Conservation (phyloP, 2,113 vertebrate genomes). For the Campylomormyrus numenius region DNA sequence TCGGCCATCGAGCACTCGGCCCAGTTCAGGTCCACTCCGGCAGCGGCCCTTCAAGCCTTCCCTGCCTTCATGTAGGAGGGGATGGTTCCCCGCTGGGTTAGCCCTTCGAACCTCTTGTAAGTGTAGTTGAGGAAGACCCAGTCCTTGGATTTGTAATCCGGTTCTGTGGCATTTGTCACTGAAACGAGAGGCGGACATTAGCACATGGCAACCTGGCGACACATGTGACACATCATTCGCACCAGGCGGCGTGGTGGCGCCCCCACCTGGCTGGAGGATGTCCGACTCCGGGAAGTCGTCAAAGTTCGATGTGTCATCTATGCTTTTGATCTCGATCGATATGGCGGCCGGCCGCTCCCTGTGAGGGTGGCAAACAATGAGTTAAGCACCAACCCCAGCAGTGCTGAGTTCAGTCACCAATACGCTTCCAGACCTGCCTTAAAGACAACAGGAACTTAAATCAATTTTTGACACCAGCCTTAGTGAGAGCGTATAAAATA, state of each 20-base stretch:
- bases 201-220: constrained; percentile 8
- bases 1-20: constrained; percentile 58
- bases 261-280: constrained; percentile 92
- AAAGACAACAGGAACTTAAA: background rate
- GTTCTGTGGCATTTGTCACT: constrained; percentile 84
- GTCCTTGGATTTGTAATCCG: constrained; percentile 98
- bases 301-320: constrained; percentile 95
- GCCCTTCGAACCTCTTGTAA: constrained; percentile 96
- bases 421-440: background rate
- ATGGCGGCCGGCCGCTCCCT: constrained; percentile 93
- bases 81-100: constrained; percentile 92
- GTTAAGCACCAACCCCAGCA: background rate
- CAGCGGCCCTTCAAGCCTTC: constrained; percentile 66
- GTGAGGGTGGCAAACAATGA: background rate
- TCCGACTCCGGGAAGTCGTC: constrained; percentile 95
- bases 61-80: constrained; percentile 92
- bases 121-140: constrained; percentile 99
- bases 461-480: background rate
- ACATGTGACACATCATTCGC: background rate
- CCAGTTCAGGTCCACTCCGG: constrained; percentile 47
- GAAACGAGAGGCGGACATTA: constrained; percentile 24
- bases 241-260: background rate
- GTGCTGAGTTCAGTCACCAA: background rate
- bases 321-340: constrained; percentile 93
- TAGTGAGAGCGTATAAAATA: background rate